Percentiles rank a stretch among this genome's conserved stretches.
These are phyloP conservation scores for Meteorus cinctellus DNA, from an alignment of 2,888 invertebrate genomes.

Conservation along the genomic window DNA sequence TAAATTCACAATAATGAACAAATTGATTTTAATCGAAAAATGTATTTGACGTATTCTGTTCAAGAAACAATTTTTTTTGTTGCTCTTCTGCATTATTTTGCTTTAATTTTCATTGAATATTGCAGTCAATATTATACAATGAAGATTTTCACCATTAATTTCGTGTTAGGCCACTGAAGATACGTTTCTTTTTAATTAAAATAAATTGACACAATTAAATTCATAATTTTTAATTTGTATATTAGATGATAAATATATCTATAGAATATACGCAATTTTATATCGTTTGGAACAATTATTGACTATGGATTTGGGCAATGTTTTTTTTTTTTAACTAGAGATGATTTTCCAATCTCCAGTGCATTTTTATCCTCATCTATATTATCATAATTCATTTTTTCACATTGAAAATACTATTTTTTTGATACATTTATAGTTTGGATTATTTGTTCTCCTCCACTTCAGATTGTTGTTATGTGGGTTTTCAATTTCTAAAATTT, in stretches of 20 bases:
- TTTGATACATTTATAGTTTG: not conserved
- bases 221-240: not conserved
- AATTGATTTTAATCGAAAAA: slow-evolving; percentile 58
- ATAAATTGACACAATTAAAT: slow-evolving; percentile 12
- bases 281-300: slow-evolving; percentile 12
- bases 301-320: not conserved
- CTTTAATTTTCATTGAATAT: slow-evolving; percentile 41
- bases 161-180: slow-evolving; percentile 60
- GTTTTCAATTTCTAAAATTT: not conserved
- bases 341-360: not conserved
- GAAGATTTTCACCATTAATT: slow-evolving; percentile 42
- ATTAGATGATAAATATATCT: slow-evolving; percentile 12
- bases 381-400: not conserved
- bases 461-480: not conserved
- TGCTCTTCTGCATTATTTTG: slow-evolving; percentile 22
- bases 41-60: slow-evolving; percentile 53
- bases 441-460: not conserved
- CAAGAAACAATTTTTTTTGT: slow-evolving; percentile 43
- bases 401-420: not conserved
- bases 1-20: not conserved
- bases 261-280: slow-evolving; percentile 1
- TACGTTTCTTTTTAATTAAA: slow-evolving; percentile 38
- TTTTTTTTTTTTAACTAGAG: not conserved
- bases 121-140: slow-evolving; percentile 42
- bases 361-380: not conserved